Base-by-base conservation (phyloP, 2,888 invertebrate species). In the Trachelus troglodyta region DNA sequence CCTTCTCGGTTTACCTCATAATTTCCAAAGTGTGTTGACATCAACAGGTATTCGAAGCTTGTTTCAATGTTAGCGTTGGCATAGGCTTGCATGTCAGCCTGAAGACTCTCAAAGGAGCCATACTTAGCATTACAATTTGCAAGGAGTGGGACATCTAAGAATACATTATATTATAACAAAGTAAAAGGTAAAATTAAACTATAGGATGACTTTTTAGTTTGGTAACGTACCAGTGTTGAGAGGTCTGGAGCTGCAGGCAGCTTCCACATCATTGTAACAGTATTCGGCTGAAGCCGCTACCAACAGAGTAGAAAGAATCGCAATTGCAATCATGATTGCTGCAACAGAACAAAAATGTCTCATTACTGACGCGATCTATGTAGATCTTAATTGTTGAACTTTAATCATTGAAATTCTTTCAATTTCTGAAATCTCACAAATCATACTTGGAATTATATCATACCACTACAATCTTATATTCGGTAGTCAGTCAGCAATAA, bases 1-100 rank as follows among this genome's bases (percentile, higher is more conserved):
- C 97, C 97, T 34, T 93, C 94, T 40, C 97, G 93, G 92, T 96
- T 95, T 37, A 94, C 94, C 88, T 95, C 94, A 90, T 95, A 96
- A 87, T 95, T 96, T 86, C 95, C 95, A 91, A 95, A 97, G 90
- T 95, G 94, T 0, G 96, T 94, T 0, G 96, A 94, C 90, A 96
- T 93, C 2, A 96, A 92, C 12, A 97, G 92, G 85, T 95, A 96
- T 81, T 96, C 95, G 87, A 94, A 96, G 0, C 96, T 97, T n/a
- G 94, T 93, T 77, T 94, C 93, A 40, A 97, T 92, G 84, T 96
- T 95, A 1, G 94, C 91, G 86, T 94, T 95, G 73, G 93, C 94
- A 88, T 94, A 95, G 33, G 86, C 85, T 84, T 93, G 93, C 0
- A 94, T 76, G 88, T 94, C 90, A 87, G 92, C 80, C 80, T 92